A percentile compares a stretch with the other conserved stretches of the same genome.
Conservation (phyloP, 1,140 invertebrate genomes). For the Heliconius congener region DNA sequence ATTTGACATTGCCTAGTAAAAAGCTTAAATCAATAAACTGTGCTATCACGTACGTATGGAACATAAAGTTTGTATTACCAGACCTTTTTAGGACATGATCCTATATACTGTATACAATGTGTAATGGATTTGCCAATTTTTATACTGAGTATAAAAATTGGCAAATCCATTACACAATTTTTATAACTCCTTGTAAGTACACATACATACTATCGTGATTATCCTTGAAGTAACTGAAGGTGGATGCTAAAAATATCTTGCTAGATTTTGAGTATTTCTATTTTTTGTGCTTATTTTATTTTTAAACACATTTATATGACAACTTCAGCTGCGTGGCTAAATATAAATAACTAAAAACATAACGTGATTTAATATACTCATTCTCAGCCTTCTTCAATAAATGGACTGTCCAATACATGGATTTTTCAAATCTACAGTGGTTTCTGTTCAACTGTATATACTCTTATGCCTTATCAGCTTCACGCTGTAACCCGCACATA, state of each 20-base stretch:
- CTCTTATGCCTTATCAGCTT: too few relatives aligned
- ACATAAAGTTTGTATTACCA: constrained; percentile 46
- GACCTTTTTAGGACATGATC: constrained; percentile 37
- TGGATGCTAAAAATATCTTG: neutral
- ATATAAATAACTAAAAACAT: too few relatives aligned
- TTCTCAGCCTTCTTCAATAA: too few relatives aligned
- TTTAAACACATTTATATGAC: too few relatives aligned
- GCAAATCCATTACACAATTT: neutral
- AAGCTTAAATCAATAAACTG: constrained; percentile 47
- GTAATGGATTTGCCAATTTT: constrained; percentile 37
- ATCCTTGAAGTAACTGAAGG: neutral
- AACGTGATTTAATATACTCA: too few relatives aligned
- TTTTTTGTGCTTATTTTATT: too few relatives aligned
- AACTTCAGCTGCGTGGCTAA: too few relatives aligned
- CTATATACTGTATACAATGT: constrained; percentile 32
- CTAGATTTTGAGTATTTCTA: neutral
- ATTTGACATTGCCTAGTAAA: constrained; percentile 29
- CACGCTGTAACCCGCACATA: too few relatives aligned
- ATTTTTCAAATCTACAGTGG: too few relatives aligned
- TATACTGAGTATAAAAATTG: constrained; percentile 13
- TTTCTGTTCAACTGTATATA: too few relatives aligned
- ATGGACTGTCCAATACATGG: too few relatives aligned
- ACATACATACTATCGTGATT: neutral
- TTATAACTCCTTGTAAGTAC: constrained; percentile 8
- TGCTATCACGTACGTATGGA: constrained; percentile 41